Conservation (phyloP, 2,113 vertebrate species). For the Lynx canadensis region DNA sequence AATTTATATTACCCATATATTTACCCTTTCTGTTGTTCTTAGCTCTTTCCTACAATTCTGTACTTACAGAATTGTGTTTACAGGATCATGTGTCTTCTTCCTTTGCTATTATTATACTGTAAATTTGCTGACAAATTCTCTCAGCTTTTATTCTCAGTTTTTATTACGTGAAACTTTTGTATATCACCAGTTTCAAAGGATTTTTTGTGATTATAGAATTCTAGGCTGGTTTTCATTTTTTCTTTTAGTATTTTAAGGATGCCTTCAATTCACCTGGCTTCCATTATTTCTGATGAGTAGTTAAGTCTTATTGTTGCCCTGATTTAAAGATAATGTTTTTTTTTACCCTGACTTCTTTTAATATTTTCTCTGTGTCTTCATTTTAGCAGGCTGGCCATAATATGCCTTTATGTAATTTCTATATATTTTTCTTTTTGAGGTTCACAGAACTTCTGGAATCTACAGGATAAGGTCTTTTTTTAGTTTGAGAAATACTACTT, state of each 20-base stretch:
- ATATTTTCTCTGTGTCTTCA: not conserved
- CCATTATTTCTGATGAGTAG: not conserved
- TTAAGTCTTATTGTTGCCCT: not conserved
- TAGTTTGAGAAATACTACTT: not conserved
- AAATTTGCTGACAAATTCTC: not conserved
- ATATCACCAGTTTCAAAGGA: not conserved
- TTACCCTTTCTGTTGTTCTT: not conserved
- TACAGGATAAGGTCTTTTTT: not conserved
- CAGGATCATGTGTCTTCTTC: not conserved
- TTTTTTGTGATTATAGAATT: conserved; percentile 1
- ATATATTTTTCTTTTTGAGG: not conserved
- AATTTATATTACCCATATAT: not conserved
- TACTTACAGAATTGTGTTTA: not conserved
- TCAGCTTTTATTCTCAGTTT: not conserved
- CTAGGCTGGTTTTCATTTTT: not conserved
- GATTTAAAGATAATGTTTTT: not conserved
- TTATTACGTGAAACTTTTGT: not conserved
- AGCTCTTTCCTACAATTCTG: not conserved
- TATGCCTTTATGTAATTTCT: not conserved
- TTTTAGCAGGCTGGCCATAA: not conserved
- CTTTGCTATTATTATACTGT: not conserved
- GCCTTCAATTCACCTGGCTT: not conserved
- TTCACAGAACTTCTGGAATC: not conserved
- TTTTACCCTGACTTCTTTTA: not conserved
- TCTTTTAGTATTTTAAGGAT: not conserved